Percentiles rank a stretch among this genome's conserved stretches.
Conservation (phyloP, 2,113 vertebrate species). For the Solea senegalensis region DNA sequence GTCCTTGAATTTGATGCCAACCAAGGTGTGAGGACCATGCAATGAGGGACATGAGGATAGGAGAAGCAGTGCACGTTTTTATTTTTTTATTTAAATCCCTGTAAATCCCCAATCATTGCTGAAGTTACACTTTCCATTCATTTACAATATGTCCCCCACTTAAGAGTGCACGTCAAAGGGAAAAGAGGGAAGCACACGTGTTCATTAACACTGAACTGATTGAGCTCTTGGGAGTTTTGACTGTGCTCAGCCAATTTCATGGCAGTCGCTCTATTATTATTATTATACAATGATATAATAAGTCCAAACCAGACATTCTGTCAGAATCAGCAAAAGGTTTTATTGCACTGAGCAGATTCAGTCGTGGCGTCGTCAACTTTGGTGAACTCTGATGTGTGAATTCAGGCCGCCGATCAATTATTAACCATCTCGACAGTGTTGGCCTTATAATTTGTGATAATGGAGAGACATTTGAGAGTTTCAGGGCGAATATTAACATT, state of each 20-base stretch:
- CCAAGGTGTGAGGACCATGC: too few species aligned
- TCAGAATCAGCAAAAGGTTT: too few species aligned
- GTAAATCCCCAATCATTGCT: too few species aligned
- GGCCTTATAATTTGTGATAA: not conserved
- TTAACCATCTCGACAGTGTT: not conserved
- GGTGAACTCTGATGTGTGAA: not conserved
- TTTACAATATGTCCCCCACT: not conserved
- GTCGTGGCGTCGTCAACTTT: not conserved
- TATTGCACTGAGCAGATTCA: not conserved
- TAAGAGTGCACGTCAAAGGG: not conserved
- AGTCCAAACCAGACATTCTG: too few species aligned
- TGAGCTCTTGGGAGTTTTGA: slow-evolving; percentile 11
- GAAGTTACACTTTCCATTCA: too few species aligned
- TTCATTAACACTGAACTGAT: not conserved
- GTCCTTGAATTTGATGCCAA: too few species aligned
- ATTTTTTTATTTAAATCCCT: too few species aligned
- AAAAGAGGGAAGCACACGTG: not conserved
- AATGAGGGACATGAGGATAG: too few species aligned
- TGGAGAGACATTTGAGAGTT: too few species aligned
- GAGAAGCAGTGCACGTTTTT: too few species aligned
- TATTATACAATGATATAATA: too few species aligned
- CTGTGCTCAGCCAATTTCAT: slow-evolving; percentile 42
- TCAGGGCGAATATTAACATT: too few species aligned
- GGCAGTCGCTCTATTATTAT: not conserved
- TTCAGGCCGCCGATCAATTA: not conserved